Conservation (phyloP, 23 tunicate genomes). For the Styela clava region DNA sequence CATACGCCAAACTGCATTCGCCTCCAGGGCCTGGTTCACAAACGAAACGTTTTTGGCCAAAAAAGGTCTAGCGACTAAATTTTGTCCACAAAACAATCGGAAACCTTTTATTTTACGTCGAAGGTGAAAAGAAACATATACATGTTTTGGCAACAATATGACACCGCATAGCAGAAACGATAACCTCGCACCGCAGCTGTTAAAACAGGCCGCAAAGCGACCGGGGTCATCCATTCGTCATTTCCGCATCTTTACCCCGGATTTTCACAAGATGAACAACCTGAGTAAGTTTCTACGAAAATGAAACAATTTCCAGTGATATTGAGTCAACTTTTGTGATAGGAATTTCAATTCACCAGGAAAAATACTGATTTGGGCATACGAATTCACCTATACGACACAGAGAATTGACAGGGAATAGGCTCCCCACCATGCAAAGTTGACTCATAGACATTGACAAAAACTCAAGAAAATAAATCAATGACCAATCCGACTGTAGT, state of each 20-base stretch:
- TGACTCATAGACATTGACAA: neutral
- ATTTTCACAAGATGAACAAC: neutral
- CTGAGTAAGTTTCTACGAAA: too few species aligned
- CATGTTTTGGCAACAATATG: neutral
- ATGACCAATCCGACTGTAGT: neutral
- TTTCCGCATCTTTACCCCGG: neutral
- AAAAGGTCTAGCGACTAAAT: too few species aligned
- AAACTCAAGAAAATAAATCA: too few species aligned
- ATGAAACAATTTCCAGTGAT: too few species aligned
- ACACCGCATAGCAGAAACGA: neutral
- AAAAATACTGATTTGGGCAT: too few species aligned
- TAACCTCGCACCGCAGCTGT: neutral
- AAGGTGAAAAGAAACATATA: neutral
- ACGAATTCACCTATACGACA: too few species aligned
- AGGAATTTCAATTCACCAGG: too few species aligned
- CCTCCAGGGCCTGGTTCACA: too few species aligned
- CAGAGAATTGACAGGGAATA: too few species aligned
- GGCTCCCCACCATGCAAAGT: neutral
- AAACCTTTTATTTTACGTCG: neutral
- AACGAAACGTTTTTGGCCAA: too few species aligned
- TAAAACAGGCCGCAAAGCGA: neutral
- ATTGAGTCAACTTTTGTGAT: too few species aligned
- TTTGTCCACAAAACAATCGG: neutral
- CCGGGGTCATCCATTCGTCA: neutral
- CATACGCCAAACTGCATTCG: too few species aligned